These are phyloP conservation scores for Danaus melanippus DNA, from an alignment of 1,140 invertebrate species.

Conservation along the genomic window DNA sequence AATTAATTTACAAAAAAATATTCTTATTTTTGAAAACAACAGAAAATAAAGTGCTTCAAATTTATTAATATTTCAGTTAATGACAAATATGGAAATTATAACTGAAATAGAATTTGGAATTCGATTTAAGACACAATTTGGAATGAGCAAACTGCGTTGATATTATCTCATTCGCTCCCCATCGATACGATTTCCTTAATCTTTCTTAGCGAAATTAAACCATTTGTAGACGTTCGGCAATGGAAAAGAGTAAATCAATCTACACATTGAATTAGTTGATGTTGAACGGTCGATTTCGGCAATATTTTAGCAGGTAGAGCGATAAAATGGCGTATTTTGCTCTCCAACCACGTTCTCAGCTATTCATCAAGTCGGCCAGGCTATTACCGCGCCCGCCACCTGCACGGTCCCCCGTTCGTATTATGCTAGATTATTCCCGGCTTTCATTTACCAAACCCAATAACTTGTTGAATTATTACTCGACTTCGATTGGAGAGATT, in stretches of 20 bases:
- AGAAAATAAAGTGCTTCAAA: no score
- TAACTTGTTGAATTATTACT: slow-evolving; percentile 54
- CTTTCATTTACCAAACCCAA: slow-evolving; percentile 44
- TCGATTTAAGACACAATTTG: slow-evolving; percentile 15
- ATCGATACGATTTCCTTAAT: slow-evolving; percentile 39
- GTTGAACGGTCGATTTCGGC: slow-evolving; percentile 55
- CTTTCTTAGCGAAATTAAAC: slow-evolving; percentile 50
- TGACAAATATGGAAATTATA: no score
- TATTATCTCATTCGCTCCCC: slow-evolving; percentile 15
- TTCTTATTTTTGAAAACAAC: no score
- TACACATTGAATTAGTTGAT: slow-evolving; percentile 63
- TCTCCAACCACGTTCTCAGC: slow-evolving; percentile 49
- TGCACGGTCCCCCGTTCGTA: slow-evolving; percentile 54
- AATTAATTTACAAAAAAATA: no score
- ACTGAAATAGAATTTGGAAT: slow-evolving; percentile 5
- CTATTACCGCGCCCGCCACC: slow-evolving; percentile 54
- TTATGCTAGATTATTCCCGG: slow-evolving; percentile 49
- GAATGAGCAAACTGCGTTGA: slow-evolving; percentile 17
- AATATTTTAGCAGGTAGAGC: slow-evolving; percentile 55
- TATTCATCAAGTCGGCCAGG: slow-evolving; percentile 55
- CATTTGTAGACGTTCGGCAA: slow-evolving; percentile 50
- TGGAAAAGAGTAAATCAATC: slow-evolving; percentile 51
- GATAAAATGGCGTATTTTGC: slow-evolving; percentile 54
- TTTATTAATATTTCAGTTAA: no score
- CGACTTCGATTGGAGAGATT: slow-evolving; percentile 25